Percentiles rank a stretch among this genome's conserved stretches.
phyloP scores from a whole-genome alignment of 1,140 invertebrate species.

The Trachymyrmex cornetzi region DNA sequence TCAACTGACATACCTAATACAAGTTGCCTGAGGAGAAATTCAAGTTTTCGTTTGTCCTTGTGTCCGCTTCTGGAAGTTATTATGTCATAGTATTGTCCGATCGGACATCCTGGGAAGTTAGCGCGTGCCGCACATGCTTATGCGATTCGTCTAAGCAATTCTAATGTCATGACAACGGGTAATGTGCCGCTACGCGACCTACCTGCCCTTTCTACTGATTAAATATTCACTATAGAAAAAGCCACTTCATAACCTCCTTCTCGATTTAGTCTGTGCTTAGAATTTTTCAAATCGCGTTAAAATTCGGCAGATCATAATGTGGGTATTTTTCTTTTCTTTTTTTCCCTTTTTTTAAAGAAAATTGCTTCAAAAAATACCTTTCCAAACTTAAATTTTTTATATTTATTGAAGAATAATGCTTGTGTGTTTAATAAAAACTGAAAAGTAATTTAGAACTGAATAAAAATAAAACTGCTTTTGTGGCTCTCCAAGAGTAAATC shows the following conservation, averaged over 20 bases:
- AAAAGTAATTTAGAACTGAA: too few relatives aligned
- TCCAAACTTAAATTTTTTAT: neutral
- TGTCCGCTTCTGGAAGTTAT: slow-evolving; percentile 54
- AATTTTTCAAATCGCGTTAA: neutral
- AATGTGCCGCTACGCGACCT: slow-evolving; percentile 64
- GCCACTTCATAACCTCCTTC: slow-evolving; percentile 15
- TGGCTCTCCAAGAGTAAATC: too few relatives aligned
- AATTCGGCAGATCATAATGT: neutral
- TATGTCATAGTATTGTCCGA: slow-evolving; percentile 40
- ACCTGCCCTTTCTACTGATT: slow-evolving; percentile 66
- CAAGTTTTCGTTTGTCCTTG: slow-evolving; percentile 5
- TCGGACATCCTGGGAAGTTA: slow-evolving; percentile 56
- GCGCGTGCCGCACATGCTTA: slow-evolving; percentile 65
- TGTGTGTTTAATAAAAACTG: neutral
- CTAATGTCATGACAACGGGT: slow-evolving; percentile 63
- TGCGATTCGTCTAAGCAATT: slow-evolving; percentile 65
- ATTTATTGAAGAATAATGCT: neutral
- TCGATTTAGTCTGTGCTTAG: slow-evolving; percentile 37
- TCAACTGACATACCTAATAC: slow-evolving; percentile 26
- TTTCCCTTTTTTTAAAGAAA: neutral
- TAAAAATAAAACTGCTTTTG: too few relatives aligned
- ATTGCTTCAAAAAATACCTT: neutral
- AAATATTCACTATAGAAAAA: slow-evolving; percentile 67
- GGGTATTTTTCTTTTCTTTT: too few relatives aligned
- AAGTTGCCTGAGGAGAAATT: neutral